A percentile compares a stretch with the other conserved stretches of the same genome.
These are phyloP conservation scores for Pardosa pseudoannulata DNA, from an alignment of 2,888 invertebrate species.

Conservation along the genomic window DNA sequence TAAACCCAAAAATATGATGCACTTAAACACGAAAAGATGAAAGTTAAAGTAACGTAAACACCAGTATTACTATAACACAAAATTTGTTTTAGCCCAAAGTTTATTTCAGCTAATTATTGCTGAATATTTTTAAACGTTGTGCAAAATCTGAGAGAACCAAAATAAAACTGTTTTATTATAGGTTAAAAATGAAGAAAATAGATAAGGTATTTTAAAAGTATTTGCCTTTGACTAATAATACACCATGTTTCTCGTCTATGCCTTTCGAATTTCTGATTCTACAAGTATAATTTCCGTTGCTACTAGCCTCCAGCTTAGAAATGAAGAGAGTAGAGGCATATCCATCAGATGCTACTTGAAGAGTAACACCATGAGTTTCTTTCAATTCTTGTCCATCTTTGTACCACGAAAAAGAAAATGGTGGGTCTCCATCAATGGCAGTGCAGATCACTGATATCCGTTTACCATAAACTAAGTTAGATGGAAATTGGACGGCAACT, in stretches of 20 bases:
- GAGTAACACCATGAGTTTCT: not conserved
- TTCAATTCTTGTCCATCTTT: constrained; percentile 36
- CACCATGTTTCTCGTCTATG: constrained; percentile 34
- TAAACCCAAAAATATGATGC: no score
- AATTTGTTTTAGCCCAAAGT: no score
- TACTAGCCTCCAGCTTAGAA: constrained; percentile 31
- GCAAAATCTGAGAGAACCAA: no score
- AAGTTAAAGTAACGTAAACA: no score
- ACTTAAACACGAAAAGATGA: no score
- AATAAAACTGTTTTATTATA: no score
- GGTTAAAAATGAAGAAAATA: no score
- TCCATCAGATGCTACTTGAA: not conserved
- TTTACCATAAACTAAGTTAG: constrained; percentile 16
- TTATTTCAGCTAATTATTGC: no score
- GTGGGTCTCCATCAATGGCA: constrained; percentile 30
- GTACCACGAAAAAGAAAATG: constrained; percentile 38
- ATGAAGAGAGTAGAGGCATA: constrained; percentile 36
- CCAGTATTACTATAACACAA: no score
- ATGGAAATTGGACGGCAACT: constrained; percentile 31
- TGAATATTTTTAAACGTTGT: no score
- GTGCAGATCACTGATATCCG: constrained; percentile 18
- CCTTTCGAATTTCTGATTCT: constrained; percentile 53
- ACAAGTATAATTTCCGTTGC: constrained; percentile 69
- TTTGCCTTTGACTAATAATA: constrained; percentile 52
- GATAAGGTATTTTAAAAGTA: no score